phyloP scores from a whole-genome alignment of 2,797 vertebrate genomes.

The Cossypha heuglini region DNA sequence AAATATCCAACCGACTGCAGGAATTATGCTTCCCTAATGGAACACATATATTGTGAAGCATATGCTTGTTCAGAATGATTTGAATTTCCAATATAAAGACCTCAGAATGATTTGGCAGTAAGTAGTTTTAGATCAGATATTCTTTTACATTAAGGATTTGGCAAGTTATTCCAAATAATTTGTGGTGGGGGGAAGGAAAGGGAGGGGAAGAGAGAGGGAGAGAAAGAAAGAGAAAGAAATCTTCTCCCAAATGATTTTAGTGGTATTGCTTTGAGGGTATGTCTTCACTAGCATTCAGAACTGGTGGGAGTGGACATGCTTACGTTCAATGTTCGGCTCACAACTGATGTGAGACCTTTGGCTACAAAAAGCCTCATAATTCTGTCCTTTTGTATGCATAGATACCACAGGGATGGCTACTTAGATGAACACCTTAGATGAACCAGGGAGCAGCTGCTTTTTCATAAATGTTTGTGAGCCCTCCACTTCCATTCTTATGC shows the following conservation, averaged over 20 bases:
- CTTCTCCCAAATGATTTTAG: neutral
- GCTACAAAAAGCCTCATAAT: neutral
- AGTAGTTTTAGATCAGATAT: neutral
- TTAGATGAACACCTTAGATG: neutral
- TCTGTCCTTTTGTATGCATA: neutral
- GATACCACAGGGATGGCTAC: neutral
- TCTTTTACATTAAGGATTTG: neutral
- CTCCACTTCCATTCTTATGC: neutral
- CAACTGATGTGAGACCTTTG: neutral
- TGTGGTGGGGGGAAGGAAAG: accelerated
- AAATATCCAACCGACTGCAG: neutral
- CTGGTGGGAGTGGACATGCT: neutral
- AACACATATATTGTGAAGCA: neutral
- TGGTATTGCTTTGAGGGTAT: neutral
- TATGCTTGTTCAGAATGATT: neutral
- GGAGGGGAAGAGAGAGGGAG: accelerated
- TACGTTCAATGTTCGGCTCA: neutral
- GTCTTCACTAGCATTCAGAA: neutral
- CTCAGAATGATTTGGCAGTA: neutral
- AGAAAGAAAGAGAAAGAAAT: neutral
- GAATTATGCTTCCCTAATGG: neutral
- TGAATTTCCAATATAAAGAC: neutral
- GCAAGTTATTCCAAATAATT: neutral
- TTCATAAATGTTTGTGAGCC: neutral
- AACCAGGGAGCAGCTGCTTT: neutral